Evolutionary conservation across 2,888 invertebrate genomes (phyloP).

Genomic region (Tenthredo distinguenda): DNA sequence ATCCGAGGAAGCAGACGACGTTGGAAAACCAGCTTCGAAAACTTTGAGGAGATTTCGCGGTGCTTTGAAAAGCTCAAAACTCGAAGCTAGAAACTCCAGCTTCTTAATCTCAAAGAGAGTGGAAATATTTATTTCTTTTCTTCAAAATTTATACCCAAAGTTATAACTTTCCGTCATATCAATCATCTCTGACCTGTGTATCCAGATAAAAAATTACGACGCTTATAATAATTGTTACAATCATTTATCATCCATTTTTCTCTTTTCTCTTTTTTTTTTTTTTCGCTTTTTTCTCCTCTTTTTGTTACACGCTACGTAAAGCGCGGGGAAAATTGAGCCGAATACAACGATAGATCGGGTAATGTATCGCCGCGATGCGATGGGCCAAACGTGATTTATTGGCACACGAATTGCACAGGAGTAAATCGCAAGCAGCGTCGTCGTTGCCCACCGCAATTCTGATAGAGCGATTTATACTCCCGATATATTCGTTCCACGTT

Average conservation of each 20-base stretch:
- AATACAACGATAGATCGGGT: slow-evolving; percentile 9
- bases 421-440: background rate
- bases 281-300: background rate
- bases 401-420: slow-evolving; percentile 23
- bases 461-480: slow-evolving; percentile 30
- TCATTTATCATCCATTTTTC: background rate
- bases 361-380: slow-evolving; percentile 30
- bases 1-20: background rate
- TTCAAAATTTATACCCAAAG: background rate
- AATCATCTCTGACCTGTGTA: background rate
- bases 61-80: background rate
- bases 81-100: background rate
- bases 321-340: background rate
- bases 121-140: background rate
- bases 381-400: slow-evolving; percentile 36
- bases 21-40: background rate
- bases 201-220: background rate
- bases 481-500: background rate
- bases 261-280: background rate
- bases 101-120: background rate
- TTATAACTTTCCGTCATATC: background rate
- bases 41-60: background rate
- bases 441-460: slow-evolving; percentile 22
- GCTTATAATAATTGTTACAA: background rate
- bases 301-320: background rate